phyloP scores from a whole-genome alignment of 2,113 vertebrate genomes.

The Aramus guarauna region DNA sequence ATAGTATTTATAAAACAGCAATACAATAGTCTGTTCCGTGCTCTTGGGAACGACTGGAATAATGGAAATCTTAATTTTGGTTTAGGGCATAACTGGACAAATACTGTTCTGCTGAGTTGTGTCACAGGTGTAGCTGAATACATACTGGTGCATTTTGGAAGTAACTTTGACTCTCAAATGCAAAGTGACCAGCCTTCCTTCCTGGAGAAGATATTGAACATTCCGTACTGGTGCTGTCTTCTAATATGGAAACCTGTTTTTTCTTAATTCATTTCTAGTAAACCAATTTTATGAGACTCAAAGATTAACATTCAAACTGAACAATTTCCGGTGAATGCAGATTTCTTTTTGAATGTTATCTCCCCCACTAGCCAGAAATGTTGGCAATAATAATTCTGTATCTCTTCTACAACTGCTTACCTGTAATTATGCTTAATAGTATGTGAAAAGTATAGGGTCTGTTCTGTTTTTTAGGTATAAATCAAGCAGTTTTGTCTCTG shows the following conservation, averaged over 20 bases:
- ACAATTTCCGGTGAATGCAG: neutral
- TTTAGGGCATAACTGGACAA: neutral
- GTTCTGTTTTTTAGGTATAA: neutral
- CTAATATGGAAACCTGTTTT: neutral
- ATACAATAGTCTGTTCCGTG: neutral
- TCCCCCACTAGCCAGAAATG: neutral
- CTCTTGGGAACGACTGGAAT: neutral
- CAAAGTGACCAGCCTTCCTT: neutral
- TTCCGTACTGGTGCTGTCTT: accelerated
- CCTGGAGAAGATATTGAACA: neutral
- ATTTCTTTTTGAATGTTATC: neutral
- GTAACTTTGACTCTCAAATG: neutral
- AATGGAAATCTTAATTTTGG: neutral
- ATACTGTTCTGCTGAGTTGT: neutral
- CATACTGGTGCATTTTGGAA: neutral
- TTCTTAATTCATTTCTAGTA: neutral
- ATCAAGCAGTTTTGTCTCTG: neutral
- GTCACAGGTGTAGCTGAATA: neutral
- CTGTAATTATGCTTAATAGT: neutral
- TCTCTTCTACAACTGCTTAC: neutral
- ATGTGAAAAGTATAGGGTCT: neutral
- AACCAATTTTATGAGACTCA: neutral
- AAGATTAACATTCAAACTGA: neutral
- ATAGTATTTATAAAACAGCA: neutral
- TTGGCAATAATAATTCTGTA: neutral